Evolutionary conservation across 1,140 invertebrate genomes (phyloP).

Genomic region (Eciton burchellii): DNA sequence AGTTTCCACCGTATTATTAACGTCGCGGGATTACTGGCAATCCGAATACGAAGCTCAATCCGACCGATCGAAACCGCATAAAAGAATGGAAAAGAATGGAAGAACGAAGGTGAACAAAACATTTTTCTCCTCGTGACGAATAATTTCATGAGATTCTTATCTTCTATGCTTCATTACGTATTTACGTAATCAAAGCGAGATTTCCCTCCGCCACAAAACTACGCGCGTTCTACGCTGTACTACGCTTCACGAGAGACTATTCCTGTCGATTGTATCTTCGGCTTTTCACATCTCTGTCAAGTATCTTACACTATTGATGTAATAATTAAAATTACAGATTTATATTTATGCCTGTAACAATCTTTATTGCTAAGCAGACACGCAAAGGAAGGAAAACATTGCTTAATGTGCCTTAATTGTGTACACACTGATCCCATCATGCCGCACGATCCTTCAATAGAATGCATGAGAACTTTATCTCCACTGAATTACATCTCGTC

Average conservation of each 20-base stretch:
- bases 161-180: background rate
- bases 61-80: background rate
- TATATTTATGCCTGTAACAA: background rate
- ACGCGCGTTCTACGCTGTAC: too few relatives aligned
- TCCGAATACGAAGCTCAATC: constrained; percentile 29
- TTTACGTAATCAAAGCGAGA: background rate
- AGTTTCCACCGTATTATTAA: constrained; percentile 57
- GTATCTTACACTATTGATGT: constrained; percentile 7
- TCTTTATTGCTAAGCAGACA: constrained; percentile 2
- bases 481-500: background rate
- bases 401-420: background rate
- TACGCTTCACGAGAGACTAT: background rate
- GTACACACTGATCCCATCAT: constrained; percentile 20
- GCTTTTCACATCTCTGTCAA: background rate
- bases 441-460: background rate
- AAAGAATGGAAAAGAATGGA: constrained; percentile 17
- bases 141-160: background rate
- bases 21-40: constrained; percentile 35
- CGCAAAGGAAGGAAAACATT: background rate
- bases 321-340: constrained; percentile 21
- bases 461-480: constrained; percentile 29
- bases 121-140: background rate
- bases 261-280: background rate
- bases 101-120: constrained; percentile 22
- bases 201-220: background rate